Conservation (phyloP, 1,140 invertebrate genomes). For the Araneus ventricosus region DNA sequence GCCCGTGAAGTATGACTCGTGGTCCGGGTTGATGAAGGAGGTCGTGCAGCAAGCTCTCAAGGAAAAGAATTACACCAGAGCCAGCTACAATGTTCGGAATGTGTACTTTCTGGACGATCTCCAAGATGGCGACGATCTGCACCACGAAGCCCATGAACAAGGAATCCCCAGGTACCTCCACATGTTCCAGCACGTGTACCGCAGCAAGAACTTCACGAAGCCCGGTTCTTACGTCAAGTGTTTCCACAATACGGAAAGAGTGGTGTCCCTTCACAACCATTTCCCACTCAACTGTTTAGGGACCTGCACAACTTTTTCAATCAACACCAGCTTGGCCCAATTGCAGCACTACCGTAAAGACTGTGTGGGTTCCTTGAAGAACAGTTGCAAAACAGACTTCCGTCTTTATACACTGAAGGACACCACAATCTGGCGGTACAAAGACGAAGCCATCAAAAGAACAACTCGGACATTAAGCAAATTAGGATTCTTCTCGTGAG, state of each 20-base stretch:
- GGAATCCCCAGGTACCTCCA: conserved; percentile 94
- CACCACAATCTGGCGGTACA: conserved; percentile 93
- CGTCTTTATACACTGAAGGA: conserved; percentile 90
- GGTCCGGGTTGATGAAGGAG: conserved; percentile 89
- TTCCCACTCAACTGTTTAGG: conserved; percentile 94
- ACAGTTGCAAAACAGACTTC: conserved; percentile 89
- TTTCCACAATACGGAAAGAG: conserved; percentile 94
- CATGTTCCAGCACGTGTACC: conserved; percentile 95
- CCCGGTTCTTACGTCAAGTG: conserved; percentile 96
- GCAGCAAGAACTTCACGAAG: conserved; percentile 94
- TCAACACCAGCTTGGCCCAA: conserved; percentile 91
- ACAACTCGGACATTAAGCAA: conserved; percentile 86
- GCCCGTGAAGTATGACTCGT: conserved; percentile 88
- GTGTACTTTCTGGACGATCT: conserved; percentile 97
- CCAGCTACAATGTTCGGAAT: conserved; percentile 94
- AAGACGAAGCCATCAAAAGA: conserved; percentile 86
- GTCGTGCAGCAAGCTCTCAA: conserved; percentile 83
- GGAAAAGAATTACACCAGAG: conserved; percentile 87
- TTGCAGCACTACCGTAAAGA: conserved; percentile 96
- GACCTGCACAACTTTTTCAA: conserved; percentile 91
- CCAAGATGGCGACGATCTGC: conserved; percentile 77
- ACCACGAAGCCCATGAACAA: conserved; percentile 76
- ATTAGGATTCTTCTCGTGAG: conserved; percentile 86
- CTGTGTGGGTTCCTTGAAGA: conserved; percentile 93
- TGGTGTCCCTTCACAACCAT: conserved; percentile 94